Evolutionary conservation across 2,888 invertebrate species (phyloP), one percentile per base, ranked within the genome.

Genomic region (Tortricodes alternella): DNA sequence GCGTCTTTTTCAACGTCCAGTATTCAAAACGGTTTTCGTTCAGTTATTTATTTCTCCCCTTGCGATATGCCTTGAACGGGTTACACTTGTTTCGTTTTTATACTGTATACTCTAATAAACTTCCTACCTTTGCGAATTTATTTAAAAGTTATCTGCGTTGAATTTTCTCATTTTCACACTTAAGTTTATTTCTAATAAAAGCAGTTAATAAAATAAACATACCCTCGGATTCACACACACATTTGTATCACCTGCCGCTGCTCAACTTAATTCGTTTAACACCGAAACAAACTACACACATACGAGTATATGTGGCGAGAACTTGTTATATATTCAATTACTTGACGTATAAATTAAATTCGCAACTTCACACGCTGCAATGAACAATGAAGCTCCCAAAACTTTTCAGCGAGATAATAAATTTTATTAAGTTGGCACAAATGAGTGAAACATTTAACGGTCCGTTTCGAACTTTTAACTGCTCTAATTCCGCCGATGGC

Each of bases 351-450:
- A 76, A 74, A 76, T 75, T 73, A 69, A 72, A 69, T 67, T 72
- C 63, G 53, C 62, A 64, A 65, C 62, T 71, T 71, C 62, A 70
- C 73, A 70, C 68, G 64, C 64, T 62, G 66, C 68, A 70, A 78
- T 75, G 72, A 73, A 73, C 74, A 68, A 68, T 56, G 65, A 56
- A 68, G 65, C 62, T 51, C 67, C 64, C 63, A 24, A 73, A 78
- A 77, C 71, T 78, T 77, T 75, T 64, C 63, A 50, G 69, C 60
- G 66, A 70, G 71, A 73, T 77, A 74, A 74, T 78, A 73, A 69
- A 79, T 74, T 73, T 64, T 63, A 67, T 65, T 61, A 68, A 67
- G 65, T 74, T 67, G 66, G 67, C 63, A 63, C 70, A 76, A 77
- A 74, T 74, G 74, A 65, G 64, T 65, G 67, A 67, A 69, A 60